Evolutionary conservation across 2,888 invertebrate genomes (phyloP).

Genomic region (Laothoe populi): DNA sequence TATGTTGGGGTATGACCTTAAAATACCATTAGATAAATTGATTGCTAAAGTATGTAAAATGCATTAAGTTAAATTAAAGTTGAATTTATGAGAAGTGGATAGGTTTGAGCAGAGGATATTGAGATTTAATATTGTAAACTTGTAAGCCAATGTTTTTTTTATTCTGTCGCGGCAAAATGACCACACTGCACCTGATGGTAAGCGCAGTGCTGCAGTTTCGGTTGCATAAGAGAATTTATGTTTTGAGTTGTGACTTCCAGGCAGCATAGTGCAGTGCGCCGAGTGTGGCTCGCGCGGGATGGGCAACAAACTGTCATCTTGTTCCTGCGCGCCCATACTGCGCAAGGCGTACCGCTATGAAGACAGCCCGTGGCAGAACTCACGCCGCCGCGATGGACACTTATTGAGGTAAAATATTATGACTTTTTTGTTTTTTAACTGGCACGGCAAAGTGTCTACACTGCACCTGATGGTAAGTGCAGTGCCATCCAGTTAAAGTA

Average conservation of each 20-base stretch:
- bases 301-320: conserved; percentile 99
- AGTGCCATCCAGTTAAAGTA: too few species aligned
- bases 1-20: background rate
- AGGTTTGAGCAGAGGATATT: background rate
- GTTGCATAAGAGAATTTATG: background rate
- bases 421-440: too few species aligned
- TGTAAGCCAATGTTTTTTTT: too few species aligned
- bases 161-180: too few species aligned
- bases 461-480: too few species aligned
- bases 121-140: background rate
- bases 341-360: conserved; percentile 98
- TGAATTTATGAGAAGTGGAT: background rate
- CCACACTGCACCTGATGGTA: too few species aligned
- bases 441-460: too few species aligned
- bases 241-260: conserved; percentile 51
- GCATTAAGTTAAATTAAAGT: background rate
- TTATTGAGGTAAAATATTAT: conserved; percentile 89
- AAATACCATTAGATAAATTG: background rate
- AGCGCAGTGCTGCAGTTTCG: too few species aligned
- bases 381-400: conserved; percentile 93
- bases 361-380: conserved; percentile 97
- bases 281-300: conserved; percentile 88
- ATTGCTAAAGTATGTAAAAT: background rate
- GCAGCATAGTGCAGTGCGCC: conserved; percentile 84
- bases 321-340: conserved; percentile 98